Conservation (phyloP, 2,113 vertebrate genomes). For the Lepisosteus oculatus region DNA sequence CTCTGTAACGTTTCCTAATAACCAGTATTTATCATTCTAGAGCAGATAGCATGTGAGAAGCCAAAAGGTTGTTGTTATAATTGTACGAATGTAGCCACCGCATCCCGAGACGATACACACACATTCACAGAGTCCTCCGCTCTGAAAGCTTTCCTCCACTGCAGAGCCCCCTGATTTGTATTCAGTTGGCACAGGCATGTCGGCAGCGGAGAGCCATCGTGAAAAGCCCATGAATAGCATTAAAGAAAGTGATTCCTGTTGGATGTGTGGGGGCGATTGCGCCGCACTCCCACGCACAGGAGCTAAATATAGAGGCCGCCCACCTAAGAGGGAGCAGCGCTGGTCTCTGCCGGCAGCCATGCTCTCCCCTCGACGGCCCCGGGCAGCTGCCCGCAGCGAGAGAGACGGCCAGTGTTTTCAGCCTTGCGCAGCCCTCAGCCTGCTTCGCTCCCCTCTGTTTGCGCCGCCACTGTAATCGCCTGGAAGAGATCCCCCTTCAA, state of each 20-base stretch:
- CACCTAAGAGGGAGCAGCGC: background rate
- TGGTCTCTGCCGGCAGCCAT: no score
- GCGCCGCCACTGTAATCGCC: no score
- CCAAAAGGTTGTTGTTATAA: no score
- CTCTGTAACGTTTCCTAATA: background rate
- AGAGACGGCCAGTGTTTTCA: no score
- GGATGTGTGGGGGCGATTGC: slow-evolving; percentile 4
- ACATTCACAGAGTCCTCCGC: no score
- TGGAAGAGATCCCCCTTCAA: no score
- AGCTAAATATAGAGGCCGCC: slow-evolving; percentile 18
- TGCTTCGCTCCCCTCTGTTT: no score
- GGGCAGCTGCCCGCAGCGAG: no score
- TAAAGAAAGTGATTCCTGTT: slow-evolving; percentile 42
- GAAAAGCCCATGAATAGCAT: slow-evolving; percentile 63
- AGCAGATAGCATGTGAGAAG: background rate
- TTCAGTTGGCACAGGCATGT: background rate
- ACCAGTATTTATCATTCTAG: background rate
- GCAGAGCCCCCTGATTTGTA: slow-evolving; percentile 7
- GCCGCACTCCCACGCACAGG: slow-evolving; percentile 2
- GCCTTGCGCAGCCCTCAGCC: no score
- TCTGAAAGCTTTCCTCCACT: background rate
- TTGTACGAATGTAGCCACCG: no score
- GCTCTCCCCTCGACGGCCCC: background rate
- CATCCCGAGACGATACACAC: no score
- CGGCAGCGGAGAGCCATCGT: background rate